Base-by-base conservation (phyloP, 2,113 vertebrate genomes). In the Microtus ochrogaster region DNA sequence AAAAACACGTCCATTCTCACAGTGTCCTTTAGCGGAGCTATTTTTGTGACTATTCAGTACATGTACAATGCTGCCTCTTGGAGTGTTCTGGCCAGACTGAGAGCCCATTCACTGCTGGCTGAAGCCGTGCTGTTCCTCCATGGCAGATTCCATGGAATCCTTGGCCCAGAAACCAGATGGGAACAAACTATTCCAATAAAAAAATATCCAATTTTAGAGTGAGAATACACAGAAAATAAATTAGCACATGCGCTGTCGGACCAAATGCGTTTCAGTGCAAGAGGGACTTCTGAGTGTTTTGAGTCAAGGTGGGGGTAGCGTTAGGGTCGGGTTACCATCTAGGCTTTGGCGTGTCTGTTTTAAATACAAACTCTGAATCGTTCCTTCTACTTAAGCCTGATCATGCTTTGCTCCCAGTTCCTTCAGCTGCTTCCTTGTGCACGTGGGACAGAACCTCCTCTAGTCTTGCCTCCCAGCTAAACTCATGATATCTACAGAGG, bases 11-110 rank as follows among this genome's bases (percentile, higher is more conserved):
- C 91, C 92, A 72, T 84, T 95, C 65, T 76, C 65, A 92, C 92
- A 97, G 84, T 90, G 92, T 92, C 96, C 90, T 96, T 94, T 94
- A 10, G 84, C 81, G 36, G 84, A 93, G 95, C 94, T 98, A 96
- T 98, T 98, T 97, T 93, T 52, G 95, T 94, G 93, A 47, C 95
- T 94, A 66, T 95, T 96, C 76, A 85, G 94, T 74, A 12, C 66
- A 33, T 77, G 93, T 33, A 94, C 96, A 88, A 24, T 88, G 92
- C 90, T 13, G 79, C 88, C 79, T 92, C 90, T 97, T 1, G n/a
- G 89, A 89, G 92, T 4, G 0, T 82, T 95, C 17, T 3, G 66
- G 86, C 91, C 44, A 47, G 79, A 89, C 94, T 74, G 26, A 93
- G 95, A 65, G 90, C 76, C 94, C 93, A 65, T 94, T 97, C 82